Evolutionary conservation across 2,113 vertebrate genomes (phyloP).

Genomic region (Engystomops pustulosus): DNA sequence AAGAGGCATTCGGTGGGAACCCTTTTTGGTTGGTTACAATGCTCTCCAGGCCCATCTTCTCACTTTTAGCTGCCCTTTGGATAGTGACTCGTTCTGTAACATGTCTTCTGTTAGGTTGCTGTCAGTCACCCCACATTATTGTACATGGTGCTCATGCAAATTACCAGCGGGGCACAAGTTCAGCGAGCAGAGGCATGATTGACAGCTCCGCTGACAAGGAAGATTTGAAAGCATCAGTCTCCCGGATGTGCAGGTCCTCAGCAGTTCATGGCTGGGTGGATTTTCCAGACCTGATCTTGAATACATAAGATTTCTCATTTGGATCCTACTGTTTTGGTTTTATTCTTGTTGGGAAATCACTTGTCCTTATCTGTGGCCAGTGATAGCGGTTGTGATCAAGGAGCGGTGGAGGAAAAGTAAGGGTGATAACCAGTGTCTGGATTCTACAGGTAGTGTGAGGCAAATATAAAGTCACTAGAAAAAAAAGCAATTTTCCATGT

Average conservation of each 20-base stretch:
- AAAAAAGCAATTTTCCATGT: neutral
- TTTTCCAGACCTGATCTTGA: conserved; percentile 12
- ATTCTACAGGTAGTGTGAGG: neutral
- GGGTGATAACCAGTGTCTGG: neutral
- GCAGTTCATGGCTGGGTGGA: conserved; percentile 27
- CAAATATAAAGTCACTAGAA: neutral
- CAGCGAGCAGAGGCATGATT: conserved; percentile 11
- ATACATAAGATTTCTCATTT: neutral
- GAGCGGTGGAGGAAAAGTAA: neutral
- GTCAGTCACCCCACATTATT: conserved; percentile 19
- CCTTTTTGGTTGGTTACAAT: neutral
- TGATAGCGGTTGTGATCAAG: neutral
- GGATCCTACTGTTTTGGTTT: conserved; percentile 3
- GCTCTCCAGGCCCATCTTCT: neutral
- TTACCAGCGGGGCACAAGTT: conserved; percentile 20
- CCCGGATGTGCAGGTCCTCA: neutral
- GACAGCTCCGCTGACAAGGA: conserved; percentile 8
- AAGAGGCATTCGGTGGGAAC: no score
- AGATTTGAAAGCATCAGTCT: neutral
- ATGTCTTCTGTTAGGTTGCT: neutral
- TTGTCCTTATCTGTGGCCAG: neutral
- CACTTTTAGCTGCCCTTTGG: neutral
- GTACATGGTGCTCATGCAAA: conserved; percentile 7
- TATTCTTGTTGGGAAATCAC: conserved; percentile 1
- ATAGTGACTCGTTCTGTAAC: neutral